Base-by-base conservation (phyloP, 2,797 vertebrate genomes). In the Pipistrellus kuhlii region DNA sequence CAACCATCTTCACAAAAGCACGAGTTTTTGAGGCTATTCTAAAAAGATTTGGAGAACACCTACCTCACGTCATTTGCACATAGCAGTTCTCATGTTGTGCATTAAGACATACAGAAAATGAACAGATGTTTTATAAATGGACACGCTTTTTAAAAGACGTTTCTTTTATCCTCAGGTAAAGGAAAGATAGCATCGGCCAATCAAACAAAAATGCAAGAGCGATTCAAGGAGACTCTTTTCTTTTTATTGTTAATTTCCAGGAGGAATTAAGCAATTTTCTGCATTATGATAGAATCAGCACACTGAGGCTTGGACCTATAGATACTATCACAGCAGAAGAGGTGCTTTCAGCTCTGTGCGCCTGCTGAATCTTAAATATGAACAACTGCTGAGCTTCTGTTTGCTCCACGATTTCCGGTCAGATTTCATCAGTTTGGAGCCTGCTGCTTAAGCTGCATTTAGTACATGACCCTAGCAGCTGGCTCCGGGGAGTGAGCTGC, bases 241-340 rank as follows among this genome's bases (percentile, higher is more conserved):
- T 98, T 98, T 96, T 98, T 98, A 98, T 98, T 99, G 98, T 97
- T 98, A 98, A 98, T 98, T 98, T 99, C 98, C 98, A 97, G 94
- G 95, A 98, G 98, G 99, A 99, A 98, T 98, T 98, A 99, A 98
- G 97, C 98, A 99, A 99, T 99, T 99, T 99, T 99, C 98, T 98
- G 98, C 98, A 98, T 99, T 98, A 99, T 98, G 99, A 99, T 99
- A 98, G 98, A 99, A 99, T 99, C 99, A 99, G 98, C 98, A 98
- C 99, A 99, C 98, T 98, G 98, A 98, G 98, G 98, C 98, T 99
- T 98, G 98, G 98, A 98, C 97, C 97, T 96, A 97, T 93, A 95
- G 99, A 99, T 99, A 98, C 97, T 97, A 98, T 98, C 98, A 98
- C 90, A 87, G 98, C 96, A 96, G 97, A 97, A 98, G 97, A 97